These are phyloP conservation scores for Leptobrachium leishanense DNA, from an alignment of 2,113 vertebrate genomes.

Conservation along the genomic window DNA sequence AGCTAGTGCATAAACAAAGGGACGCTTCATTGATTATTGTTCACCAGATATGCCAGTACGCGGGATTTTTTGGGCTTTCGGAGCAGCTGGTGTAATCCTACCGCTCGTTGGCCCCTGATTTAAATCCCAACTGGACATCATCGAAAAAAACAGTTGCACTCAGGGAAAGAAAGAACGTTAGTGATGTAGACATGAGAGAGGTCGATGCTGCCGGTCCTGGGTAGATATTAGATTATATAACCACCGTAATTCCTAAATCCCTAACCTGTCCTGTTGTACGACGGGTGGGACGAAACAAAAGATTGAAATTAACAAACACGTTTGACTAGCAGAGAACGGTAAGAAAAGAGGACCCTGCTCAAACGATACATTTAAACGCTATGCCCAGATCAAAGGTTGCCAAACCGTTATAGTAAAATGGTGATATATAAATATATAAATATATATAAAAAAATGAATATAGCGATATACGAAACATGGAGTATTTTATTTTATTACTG, in stretches of 20 bases:
- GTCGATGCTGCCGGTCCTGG: constrained; percentile 54
- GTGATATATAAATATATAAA: constrained; percentile 23
- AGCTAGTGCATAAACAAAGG: constrained; percentile 47
- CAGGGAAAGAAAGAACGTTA: constrained; percentile 63
- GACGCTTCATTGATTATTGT: constrained; percentile 16
- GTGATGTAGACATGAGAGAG: constrained; percentile 47
- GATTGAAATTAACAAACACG: too few species aligned
- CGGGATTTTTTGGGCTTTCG: not conserved
- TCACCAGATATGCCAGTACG: not conserved
- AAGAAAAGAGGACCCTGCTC: too few species aligned
- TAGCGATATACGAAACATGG: constrained; percentile 48
- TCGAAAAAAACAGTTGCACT: constrained; percentile 69
- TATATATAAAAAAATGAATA: constrained; percentile 27
- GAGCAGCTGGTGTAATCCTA: not conserved
- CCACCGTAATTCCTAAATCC: too few species aligned
- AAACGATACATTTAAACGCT: constrained; percentile 30
- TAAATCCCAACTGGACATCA: constrained; percentile 50
- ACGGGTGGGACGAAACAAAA: too few species aligned
- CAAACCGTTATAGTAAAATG: constrained; percentile 48
- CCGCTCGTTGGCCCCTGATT: constrained; percentile 5
- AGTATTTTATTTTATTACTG: constrained; percentile 51
- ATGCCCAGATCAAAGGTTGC: constrained; percentile 52
- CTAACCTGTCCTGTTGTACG: too few species aligned
- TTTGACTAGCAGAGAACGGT: too few species aligned
- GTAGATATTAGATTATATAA: constrained; percentile 44